Base-by-base conservation (phyloP, 2,888 invertebrate species). In the Drosophila mettleri region DNA sequence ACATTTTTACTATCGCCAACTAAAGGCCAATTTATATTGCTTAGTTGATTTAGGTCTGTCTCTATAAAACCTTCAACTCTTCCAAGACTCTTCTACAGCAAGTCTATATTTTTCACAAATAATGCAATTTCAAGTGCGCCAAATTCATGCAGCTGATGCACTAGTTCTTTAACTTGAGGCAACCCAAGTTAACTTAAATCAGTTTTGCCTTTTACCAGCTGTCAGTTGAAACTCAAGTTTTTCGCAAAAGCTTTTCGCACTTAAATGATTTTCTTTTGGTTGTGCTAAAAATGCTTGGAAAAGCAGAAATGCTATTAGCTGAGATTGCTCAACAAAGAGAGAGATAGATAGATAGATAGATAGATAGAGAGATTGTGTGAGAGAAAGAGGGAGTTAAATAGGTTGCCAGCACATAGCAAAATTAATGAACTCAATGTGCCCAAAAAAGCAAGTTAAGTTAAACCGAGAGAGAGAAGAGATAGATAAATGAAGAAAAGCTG, bases 351-450 rank as follows among this genome's bases (percentile, higher is more conserved):
- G 24, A 24, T 3, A 24, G 14, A 34, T 4, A 5, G 24, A n/a
- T 33, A 3, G 1, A 29, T 3, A 5, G n/a, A n/a, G n/a, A n/a
- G n/a, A n/a, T n/a, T n/a, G n/a, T n/a, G n/a, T n/a, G n/a, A n/a
- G 24, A 4, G 24, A 24, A 5, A 24, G 24, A 24, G 14, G n/a
- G n/a, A 5, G 24, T 18, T 33, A 3, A 2, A 29, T 3, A 5
- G n/a, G 29, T 8, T 27, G 16, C 6, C 18, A 20, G 51, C 57
- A 61, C 43, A 54, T 51, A 48, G 57, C 16, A 63, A 74, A 74
- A 75, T 63, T 58, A 75, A 75, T 74, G 74, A 74, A 78, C 74
- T 73, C 29, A 39, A 55, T 49, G 33, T 38, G 36, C 18, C 48
- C 27, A 34, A 59, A 62, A 29, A 20, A 16, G 5, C 18, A 14